Conservation (phyloP, 1,140 invertebrate species). For the Temnothorax longispinosus region DNA sequence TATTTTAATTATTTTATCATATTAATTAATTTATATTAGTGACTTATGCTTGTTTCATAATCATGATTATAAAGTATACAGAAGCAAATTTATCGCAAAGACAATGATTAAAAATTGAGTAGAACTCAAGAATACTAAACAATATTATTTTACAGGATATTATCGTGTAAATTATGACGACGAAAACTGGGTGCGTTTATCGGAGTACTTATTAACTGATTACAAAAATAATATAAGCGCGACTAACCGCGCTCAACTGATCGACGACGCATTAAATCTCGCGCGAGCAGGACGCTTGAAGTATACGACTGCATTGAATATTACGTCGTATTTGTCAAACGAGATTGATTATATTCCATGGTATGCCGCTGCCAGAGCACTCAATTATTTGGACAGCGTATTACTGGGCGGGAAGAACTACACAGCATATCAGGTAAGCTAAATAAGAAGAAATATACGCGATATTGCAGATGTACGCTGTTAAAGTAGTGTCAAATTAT, state of each 20-base stretch:
- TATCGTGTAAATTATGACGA: slow-evolving; percentile 86
- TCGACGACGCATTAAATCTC: slow-evolving; percentile 90
- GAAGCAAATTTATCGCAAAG: not conserved
- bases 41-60: not conserved
- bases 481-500: no score
- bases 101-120: not conserved
- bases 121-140: not conserved
- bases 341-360: slow-evolving; percentile 90
- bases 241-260: slow-evolving; percentile 87
- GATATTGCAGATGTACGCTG: not conserved
- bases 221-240: slow-evolving; percentile 77
- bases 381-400: slow-evolving; percentile 86
- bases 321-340: slow-evolving; percentile 86
- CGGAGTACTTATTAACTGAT: slow-evolving; percentile 65
- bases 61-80: not conserved
- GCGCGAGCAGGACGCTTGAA: slow-evolving; percentile 77
- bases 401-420: slow-evolving; percentile 50
- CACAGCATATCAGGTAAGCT: slow-evolving; percentile 58
- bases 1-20: no score
- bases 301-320: slow-evolving; percentile 85
- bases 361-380: slow-evolving; percentile 83
- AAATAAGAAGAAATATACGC: not conserved
- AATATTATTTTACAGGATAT: slow-evolving; percentile 78
- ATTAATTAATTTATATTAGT: not conserved
- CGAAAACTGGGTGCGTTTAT: slow-evolving; percentile 82